Evolutionary conservation across 2,888 invertebrate species (phyloP), one percentile per base, ranked within the genome.

Genomic region (Apotomis turbidana): DNA sequence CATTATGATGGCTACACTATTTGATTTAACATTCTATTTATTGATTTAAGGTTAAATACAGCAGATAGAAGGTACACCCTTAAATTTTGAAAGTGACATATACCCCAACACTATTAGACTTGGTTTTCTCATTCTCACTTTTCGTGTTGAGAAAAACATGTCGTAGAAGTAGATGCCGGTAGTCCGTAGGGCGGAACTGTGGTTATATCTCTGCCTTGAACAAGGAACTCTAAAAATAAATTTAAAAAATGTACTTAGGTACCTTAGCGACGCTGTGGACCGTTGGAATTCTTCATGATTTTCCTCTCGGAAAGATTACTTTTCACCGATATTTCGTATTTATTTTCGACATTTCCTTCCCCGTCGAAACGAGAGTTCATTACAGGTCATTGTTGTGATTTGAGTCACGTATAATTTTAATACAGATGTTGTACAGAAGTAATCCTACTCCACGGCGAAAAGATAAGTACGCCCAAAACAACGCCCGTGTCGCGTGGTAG

Each of bases 331-430:
- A 68, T 36, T 41, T 52, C 36, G 67, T 62, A 51, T 71, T 67
- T 67, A 38, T 13, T 67, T 71, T 71, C 71, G 41, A 44, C 51
- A 52, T 71, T 68, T 55, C 54, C 49, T 62, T 15, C 36, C 57
- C 27, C 6, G 8, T 13, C 13, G 55, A 70, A 52, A 70, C 38
- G 52, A 70, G 63, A 61, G 61, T 68, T 71, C 57, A 62, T 67
- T 67, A 61, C 57, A 41, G 8, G 41, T 46, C 54, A 51, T 68
- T 68, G 61, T 71, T 68, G 61, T 67, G 8, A 71, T 71, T 71
- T 58, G n/a, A 62, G 51, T 71, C 67, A 71, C 71, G 71, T 68
- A 71, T 71, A 67, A 71, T 71, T 71, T 71, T 61, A 55, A 60
- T 71, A 66, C 66, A 54, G 71, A 60, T 55, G 64, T 64, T 46